Conservation (phyloP, 2,797 vertebrate genomes). For the Capromys pilorides region DNA sequence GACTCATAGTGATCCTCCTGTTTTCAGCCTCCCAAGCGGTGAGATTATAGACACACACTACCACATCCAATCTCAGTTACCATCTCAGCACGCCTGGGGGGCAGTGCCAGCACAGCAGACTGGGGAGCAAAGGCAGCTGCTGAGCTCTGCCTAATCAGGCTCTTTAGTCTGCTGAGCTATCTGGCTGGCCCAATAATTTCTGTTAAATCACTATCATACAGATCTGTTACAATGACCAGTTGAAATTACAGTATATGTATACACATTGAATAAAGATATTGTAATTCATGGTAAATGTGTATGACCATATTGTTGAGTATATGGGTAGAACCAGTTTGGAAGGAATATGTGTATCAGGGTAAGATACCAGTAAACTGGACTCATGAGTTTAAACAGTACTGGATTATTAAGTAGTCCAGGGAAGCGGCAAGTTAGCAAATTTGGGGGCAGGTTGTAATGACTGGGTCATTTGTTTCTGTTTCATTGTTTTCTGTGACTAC, state of each 20-base stretch:
- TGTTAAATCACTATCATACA: not conserved
- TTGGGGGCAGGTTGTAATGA: not conserved
- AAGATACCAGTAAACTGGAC: not conserved
- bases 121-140: too few species aligned
- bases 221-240: not conserved
- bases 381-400: not conserved
- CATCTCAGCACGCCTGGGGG: too few species aligned
- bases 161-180: too few species aligned
- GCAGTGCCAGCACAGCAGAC: too few species aligned
- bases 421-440: not conserved
- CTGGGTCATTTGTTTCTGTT: not conserved
- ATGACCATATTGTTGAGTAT: not conserved
- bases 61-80: too few species aligned
- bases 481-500: not conserved
- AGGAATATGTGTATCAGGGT: not conserved
- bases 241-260: not conserved
- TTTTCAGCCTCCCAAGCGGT: too few species aligned
- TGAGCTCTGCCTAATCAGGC: too few species aligned
- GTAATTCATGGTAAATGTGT: not conserved
- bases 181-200: too few species aligned
- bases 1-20: too few species aligned
- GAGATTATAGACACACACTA: too few species aligned
- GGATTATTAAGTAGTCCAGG: not conserved
- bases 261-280: not conserved
- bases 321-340: not conserved